These are phyloP conservation scores for Hippocampus abdominalis DNA, from an alignment of 2,113 vertebrate genomes.

Conservation along the genomic window DNA sequence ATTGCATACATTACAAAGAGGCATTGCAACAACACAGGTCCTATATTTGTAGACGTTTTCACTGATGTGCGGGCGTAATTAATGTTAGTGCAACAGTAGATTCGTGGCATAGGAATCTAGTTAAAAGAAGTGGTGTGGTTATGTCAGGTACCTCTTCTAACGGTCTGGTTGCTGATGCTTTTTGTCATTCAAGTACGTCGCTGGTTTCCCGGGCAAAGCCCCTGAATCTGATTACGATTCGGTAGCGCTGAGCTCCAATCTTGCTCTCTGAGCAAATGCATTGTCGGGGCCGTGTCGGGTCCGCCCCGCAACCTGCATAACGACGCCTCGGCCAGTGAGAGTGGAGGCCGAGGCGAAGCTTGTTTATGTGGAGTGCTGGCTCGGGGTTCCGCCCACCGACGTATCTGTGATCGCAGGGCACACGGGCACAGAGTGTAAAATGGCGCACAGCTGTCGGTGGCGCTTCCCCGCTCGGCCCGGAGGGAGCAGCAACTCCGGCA, in stretches of 20 bases:
- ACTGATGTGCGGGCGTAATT: no score
- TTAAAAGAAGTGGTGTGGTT: background rate
- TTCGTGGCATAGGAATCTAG: no score
- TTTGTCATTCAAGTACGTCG: slow-evolving; percentile 42
- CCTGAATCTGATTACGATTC: slow-evolving; percentile 68
- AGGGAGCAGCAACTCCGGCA: slow-evolving; percentile 85
- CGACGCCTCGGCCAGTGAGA: slow-evolving; percentile 57
- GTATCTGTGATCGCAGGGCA: slow-evolving; percentile 74
- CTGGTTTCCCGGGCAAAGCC: slow-evolving; percentile 67
- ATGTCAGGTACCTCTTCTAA: background rate
- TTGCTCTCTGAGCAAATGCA: slow-evolving; percentile 61
- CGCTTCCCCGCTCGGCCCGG: slow-evolving; percentile 98
- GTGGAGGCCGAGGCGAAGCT: slow-evolving; percentile 40
- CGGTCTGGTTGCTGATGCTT: slow-evolving; percentile 7
- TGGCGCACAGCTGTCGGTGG: slow-evolving; percentile 99
- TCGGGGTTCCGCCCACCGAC: slow-evolving; percentile 82
- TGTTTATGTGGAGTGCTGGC: slow-evolving; percentile 74
- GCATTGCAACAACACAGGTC: no score
- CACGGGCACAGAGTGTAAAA: slow-evolving; percentile 87
- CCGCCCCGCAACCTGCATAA: slow-evolving; percentile 76
- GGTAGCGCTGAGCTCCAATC: slow-evolving; percentile 44
- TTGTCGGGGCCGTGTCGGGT: slow-evolving; percentile 68
- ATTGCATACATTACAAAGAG: no score
- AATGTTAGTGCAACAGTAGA: no score
- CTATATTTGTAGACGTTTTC: no score